These are phyloP conservation scores for Cebidichthys violaceus DNA, from an alignment of 2,113 vertebrate genomes.

Conservation along the genomic window DNA sequence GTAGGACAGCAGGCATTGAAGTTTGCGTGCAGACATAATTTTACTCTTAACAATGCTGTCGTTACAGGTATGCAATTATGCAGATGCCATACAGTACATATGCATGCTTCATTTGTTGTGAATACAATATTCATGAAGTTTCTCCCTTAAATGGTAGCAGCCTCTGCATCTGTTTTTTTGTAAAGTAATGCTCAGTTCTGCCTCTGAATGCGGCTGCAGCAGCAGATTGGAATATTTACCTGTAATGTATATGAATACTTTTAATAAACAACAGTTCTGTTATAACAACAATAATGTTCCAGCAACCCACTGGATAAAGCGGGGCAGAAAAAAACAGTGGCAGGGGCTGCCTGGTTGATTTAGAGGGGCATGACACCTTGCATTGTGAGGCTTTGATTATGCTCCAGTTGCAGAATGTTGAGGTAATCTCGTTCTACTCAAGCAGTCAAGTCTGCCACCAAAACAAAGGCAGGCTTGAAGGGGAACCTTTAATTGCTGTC, in stretches of 20 bases:
- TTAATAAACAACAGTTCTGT: conserved; percentile 42
- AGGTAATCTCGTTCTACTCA: conserved; percentile 74
- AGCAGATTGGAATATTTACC: conserved; percentile 5
- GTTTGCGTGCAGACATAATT: conserved; percentile 26
- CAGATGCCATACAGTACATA: conserved; percentile 14
- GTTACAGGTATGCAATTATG: conserved; percentile 46
- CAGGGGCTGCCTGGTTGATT: conserved; percentile 49
- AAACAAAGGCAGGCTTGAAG: conserved; percentile 77
- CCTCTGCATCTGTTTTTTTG: not conserved
- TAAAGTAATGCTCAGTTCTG: not conserved
- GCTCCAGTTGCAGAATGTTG: conserved; percentile 65
- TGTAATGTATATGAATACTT: conserved; percentile 31
- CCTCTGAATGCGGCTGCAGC: conserved; percentile 3
- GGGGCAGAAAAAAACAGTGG: conserved; percentile 23
- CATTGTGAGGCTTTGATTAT: conserved; percentile 73
- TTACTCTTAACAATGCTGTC: not conserved
- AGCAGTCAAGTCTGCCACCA: conserved; percentile 71
- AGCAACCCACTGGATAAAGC: conserved; percentile 30
- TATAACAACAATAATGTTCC: conserved; percentile 43
- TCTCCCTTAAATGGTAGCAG: conserved; percentile 10
- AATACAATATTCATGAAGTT: conserved; percentile 56
- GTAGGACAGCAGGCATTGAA: not conserved
- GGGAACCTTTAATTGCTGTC: conserved; percentile 80
- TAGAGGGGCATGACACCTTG: conserved; percentile 59
- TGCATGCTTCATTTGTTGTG: conserved; percentile 37